Base-by-base conservation (phyloP, 2,797 vertebrate species). In the Pseudochaenichthys georgianus region DNA sequence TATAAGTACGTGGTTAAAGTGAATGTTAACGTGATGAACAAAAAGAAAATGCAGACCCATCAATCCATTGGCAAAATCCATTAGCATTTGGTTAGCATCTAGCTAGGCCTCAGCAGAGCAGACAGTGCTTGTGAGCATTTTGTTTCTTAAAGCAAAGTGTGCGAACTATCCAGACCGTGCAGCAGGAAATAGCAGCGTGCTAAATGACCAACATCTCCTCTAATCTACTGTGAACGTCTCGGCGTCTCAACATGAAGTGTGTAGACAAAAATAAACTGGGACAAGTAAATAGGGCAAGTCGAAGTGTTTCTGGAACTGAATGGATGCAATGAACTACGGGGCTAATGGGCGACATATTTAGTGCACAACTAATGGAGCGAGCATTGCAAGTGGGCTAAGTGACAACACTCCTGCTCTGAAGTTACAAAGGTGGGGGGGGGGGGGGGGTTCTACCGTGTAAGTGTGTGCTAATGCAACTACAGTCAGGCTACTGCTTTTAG, bases 401-500 rank as follows among this genome's bases (percentile, higher is more conserved):
- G 70, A 87, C 80, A 91, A 88, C 90, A 89, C 84, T 83, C 87
- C 86, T 84, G 87, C 84, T 93, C 85, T 89, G 84, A 84, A 55
- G 53, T 75, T 64, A 69, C 82, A 60, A 58, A 13, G 38, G 34
- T 38, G 34, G 34, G 0, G 1, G 53, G 19, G 58, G 70, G 62
- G 65, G 43, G 60, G 42, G 28, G 28, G 5, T 28, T 84, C 87
- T 92, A 87, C 41, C 17, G 80, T 75, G 83, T 70, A 55, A 79
- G 80, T 74, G 34, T 60, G 65, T 65, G 65, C 76, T 82, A 73
- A 78, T 83, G 82, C 84, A 66, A 64, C 89, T 89, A 94, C 61
- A 80, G 87, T 88, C 87, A 88, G 94, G 93, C 96, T 97, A 97
- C 91, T 73, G 9, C 88, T 51, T 92, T 94, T 95, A 95, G 93